These are phyloP conservation scores for Cherax destructor DNA, from an alignment of 1,140 invertebrate species.

Conservation along the genomic window DNA sequence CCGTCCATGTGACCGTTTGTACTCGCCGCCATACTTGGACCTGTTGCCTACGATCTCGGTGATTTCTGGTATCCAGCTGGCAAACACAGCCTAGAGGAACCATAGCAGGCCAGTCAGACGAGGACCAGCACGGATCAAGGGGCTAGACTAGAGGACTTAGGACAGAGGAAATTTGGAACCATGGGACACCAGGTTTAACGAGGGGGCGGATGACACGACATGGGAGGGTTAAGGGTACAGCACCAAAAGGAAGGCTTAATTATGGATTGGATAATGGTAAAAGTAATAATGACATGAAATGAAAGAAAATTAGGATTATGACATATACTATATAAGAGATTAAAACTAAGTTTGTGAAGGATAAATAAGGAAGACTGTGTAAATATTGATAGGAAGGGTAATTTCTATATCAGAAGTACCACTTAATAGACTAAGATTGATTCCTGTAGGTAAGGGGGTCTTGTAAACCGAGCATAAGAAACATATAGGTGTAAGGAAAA, in stretches of 20 bases:
- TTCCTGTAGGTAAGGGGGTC: conserved; percentile 19
- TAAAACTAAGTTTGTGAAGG: conserved; percentile 8
- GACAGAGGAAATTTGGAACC: conserved; percentile 30
- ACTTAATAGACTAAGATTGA: conserved; percentile 14
- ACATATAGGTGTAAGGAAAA: conserved; percentile 18
- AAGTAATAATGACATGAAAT: conserved; percentile 24
- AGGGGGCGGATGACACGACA: conserved; percentile 21
- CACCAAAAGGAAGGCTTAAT: neutral
- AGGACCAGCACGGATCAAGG: conserved; percentile 56
- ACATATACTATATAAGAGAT: neutral
- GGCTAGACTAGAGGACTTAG: conserved; percentile 50
- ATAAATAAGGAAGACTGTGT: conserved; percentile 23
- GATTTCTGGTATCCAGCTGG: conserved; percentile 99
- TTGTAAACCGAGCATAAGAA: conserved; percentile 7
- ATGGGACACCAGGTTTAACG: conserved; percentile 35
- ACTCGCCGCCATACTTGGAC: conserved; percentile 97
- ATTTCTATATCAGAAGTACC: conserved; percentile 23
- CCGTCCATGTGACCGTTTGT: conserved; percentile 85
- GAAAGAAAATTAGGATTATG: conserved; percentile 4
- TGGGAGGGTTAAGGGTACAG: neutral
- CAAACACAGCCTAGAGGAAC: conserved; percentile 92
- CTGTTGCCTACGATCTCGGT: conserved; percentile 97
- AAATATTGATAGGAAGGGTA: conserved; percentile 13
- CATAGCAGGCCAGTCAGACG: conserved; percentile 72
- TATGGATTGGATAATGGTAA: neutral